Conservation (phyloP, 2,797 vertebrate species). For the Chaetophractus vellerosus region DNA sequence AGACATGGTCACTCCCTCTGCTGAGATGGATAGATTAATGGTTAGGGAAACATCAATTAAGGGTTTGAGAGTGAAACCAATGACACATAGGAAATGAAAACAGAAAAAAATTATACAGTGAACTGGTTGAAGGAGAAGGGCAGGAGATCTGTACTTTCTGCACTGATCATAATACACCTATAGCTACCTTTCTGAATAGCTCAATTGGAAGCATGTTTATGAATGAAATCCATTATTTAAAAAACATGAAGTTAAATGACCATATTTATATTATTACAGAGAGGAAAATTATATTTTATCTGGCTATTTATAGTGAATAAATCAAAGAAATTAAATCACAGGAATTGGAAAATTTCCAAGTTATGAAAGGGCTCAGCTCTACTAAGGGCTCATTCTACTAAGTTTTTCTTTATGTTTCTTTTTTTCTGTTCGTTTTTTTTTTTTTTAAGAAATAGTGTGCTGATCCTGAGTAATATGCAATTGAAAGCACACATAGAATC, state of each 20-base stretch:
- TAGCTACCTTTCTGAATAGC: not conserved
- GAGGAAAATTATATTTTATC: slow-evolving; percentile 32
- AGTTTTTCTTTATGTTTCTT: slow-evolving; percentile 3
- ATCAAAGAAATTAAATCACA: slow-evolving; percentile 50
- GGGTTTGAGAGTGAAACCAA: not conserved
- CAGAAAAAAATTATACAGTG: no score
- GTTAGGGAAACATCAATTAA: not conserved
- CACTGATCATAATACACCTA: not conserved
- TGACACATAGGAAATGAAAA: not conserved
- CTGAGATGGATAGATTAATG: not conserved
- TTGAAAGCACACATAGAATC: slow-evolving; percentile 44
- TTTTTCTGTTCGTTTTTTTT: not conserved
- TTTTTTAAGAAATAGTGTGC: not conserved
- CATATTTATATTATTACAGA: slow-evolving; percentile 8
- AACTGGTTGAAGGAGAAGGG: not conserved
- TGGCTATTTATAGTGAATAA: not conserved
- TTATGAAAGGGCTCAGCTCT: slow-evolving; percentile 10
- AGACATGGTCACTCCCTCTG: not conserved
- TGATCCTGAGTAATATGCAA: not conserved
- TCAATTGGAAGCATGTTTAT: not conserved
- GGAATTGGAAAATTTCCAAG: slow-evolving; percentile 37
- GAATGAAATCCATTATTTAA: slow-evolving; percentile 46
- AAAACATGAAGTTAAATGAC: slow-evolving; percentile 20
- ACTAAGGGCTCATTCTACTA: no score
- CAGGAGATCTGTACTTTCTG: not conserved